Evolutionary conservation across 2,888 invertebrate species (phyloP).

Genomic region (Thera obeliscata): DNA sequence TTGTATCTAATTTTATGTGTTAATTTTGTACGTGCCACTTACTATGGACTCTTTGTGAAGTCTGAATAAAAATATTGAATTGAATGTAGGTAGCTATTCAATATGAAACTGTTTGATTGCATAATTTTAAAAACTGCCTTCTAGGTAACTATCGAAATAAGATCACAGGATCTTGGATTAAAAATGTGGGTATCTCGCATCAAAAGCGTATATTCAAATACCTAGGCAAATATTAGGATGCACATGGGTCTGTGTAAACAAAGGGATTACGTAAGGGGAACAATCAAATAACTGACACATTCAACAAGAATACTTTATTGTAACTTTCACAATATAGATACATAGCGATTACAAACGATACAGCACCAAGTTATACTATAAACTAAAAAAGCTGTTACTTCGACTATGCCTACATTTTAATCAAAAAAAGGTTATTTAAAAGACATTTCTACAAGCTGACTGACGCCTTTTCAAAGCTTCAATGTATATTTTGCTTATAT

Average conservation of each 20-base stretch:
- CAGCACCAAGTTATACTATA: constrained; percentile 35
- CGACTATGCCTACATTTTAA: constrained; percentile 15
- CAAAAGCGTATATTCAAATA: too few relatives aligned
- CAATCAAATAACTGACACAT: constrained; percentile 49
- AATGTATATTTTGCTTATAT: not conserved
- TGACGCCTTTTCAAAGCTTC: not conserved
- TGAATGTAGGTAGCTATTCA: too few relatives aligned
- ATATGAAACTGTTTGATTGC: not conserved
- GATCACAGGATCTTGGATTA: too few relatives aligned
- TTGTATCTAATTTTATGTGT: too few relatives aligned
- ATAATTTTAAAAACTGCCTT: not conserved
- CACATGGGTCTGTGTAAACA: constrained; percentile 58
- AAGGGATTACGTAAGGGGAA: constrained; percentile 34
- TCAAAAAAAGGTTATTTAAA: constrained; percentile 10
- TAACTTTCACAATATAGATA: constrained; percentile 26
- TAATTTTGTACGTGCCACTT: too few relatives aligned
- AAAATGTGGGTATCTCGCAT: too few relatives aligned
- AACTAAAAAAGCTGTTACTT: constrained; percentile 24
- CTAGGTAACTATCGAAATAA: too few relatives aligned
- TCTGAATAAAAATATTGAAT: too few relatives aligned
- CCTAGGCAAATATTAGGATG: constrained; percentile 25
- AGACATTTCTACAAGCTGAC: constrained; percentile 12
- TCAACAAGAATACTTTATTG: constrained; percentile 40
- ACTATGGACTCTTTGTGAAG: too few relatives aligned
- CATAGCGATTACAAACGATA: constrained; percentile 25